Percentiles rank a stretch among this genome's conserved stretches.
These are phyloP conservation scores for Actinostola sp. DNA, from an alignment of 92 coral and sea anemone genomes.

Conservation along the genomic window DNA sequence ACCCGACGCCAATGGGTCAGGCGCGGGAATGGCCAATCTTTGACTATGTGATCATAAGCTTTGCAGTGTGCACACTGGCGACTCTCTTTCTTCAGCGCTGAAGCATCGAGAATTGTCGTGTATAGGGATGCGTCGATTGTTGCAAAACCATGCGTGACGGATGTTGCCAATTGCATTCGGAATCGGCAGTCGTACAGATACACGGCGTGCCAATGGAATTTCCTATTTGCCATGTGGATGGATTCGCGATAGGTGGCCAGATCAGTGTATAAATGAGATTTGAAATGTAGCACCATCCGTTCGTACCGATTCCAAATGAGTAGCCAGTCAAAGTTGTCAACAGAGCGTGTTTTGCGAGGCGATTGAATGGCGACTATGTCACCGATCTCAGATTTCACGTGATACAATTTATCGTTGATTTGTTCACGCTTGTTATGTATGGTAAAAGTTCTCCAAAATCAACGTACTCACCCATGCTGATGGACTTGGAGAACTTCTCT, in stretches of 20 bases:
- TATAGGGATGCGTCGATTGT: conserved; percentile 11
- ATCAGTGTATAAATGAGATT: conserved; percentile 1
- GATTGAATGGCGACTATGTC: neutral
- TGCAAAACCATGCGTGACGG: neutral
- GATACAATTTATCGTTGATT: too few relatives aligned
- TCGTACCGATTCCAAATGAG: conserved; percentile 12
- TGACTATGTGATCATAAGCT: neutral
- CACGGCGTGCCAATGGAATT: conserved; percentile 18
- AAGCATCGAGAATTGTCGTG: conserved; percentile 14
- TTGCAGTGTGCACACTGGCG: neutral
- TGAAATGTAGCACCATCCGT: neutral
- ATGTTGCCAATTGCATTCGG: neutral
- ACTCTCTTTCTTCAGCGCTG: neutral
- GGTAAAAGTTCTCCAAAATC: conserved; percentile 1
- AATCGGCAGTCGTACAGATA: conserved; percentile 2
- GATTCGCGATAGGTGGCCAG: conserved; percentile 19
- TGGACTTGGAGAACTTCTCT: too few relatives aligned
- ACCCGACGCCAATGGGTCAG: conserved; percentile 4
- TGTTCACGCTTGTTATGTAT: too few relatives aligned
- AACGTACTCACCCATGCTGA: conserved; percentile 13
- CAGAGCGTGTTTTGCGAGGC: conserved; percentile 2
- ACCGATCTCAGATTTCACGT: too few relatives aligned
- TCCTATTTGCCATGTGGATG: conserved; percentile 11
- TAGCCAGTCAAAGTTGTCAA: conserved; percentile 18
- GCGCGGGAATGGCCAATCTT: neutral